These are phyloP conservation scores for Unio pictorum DNA, from an alignment of 2,888 invertebrate species.

Conservation along the genomic window DNA sequence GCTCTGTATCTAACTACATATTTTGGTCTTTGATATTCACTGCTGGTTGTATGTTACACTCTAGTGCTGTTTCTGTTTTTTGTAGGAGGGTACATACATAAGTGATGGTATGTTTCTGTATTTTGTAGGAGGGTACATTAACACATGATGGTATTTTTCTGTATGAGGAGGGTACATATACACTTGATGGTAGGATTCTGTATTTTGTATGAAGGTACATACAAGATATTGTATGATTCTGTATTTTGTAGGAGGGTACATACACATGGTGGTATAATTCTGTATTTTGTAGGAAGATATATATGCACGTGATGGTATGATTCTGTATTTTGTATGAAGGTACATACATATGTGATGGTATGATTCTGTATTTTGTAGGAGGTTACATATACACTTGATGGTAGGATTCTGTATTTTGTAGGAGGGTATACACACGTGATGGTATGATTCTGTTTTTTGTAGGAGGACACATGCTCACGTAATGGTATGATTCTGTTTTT, in stretches of 20 bases:
- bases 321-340: constrained; percentile 29
- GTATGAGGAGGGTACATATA: constrained; percentile 31
- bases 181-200: too few species aligned
- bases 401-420: constrained; percentile 6
- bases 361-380: constrained; percentile 18
- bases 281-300: constrained; percentile 30
- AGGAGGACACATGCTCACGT: constrained; percentile 30
- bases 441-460: neutral
- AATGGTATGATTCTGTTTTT: neutral
- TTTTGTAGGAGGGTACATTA: constrained; percentile 32
- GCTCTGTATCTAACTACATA: too few species aligned
- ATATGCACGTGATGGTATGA: constrained; percentile 1
- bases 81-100: constrained; percentile 34
- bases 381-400: constrained; percentile 17
- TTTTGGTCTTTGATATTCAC: too few species aligned
- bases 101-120: constrained; percentile 2
- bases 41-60: too few species aligned
- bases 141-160: neutral
- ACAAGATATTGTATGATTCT: neutral
- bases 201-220: constrained; percentile 32
- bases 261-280: constrained; percentile 1
- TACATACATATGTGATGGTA: constrained; percentile 3
- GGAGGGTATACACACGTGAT: constrained; percentile 27
- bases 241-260: constrained; percentile 30
- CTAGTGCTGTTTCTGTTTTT: neutral